Evolutionary conservation across 2,113 vertebrate species (phyloP), one percentile per base, ranked within the genome.

Genomic region (Balaeniceps rex): DNA sequence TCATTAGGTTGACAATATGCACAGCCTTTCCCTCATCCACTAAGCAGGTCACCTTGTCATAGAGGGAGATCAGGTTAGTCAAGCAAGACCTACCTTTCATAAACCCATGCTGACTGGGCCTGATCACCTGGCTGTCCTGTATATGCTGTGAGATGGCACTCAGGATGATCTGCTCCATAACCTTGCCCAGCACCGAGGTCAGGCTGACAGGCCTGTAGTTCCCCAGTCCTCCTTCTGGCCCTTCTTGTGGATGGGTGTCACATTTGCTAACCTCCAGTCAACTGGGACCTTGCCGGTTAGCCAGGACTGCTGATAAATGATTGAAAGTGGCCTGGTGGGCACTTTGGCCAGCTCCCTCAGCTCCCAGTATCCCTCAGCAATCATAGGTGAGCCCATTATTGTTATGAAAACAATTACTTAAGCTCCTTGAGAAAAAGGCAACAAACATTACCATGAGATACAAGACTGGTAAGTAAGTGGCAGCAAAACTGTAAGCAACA

Each of bases 141-240:
- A 38, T 1, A 0, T 78, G 17, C 44, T 1, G 0, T 0, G 0
- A 38, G 33, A 61, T 21, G 15, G 6, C 12, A 76, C 34, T 31
- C 14, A 55, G 8, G 40, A n/a, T 19, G 9, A 55, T 21, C 14
- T 31, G 6, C 23, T 79, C 16, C 12, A 19, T 36, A 58, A 51
- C 11, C 29, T 46, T 25, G 7, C 26, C 7, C 0, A 1, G 6
- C 38, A 46, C 21, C 1, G 2, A 54, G 10, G 17, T 47, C 17
- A 68, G 21, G 2, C 17, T 60, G 34, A 72, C 19, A 40, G 44
- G 13, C 13, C 17, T 60, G 34, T n/a, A 74, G 38, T 22, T 91
- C 24, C 24, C 19, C 1, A 0, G 7, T 38, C 13, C 7, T 38
- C 11, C 38, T 46, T 38, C 9, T 0, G 0, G 3, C 6, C 12